Evolutionary conservation across 2,888 invertebrate species (phyloP).

Genomic region (Onchidella celtica): DNA sequence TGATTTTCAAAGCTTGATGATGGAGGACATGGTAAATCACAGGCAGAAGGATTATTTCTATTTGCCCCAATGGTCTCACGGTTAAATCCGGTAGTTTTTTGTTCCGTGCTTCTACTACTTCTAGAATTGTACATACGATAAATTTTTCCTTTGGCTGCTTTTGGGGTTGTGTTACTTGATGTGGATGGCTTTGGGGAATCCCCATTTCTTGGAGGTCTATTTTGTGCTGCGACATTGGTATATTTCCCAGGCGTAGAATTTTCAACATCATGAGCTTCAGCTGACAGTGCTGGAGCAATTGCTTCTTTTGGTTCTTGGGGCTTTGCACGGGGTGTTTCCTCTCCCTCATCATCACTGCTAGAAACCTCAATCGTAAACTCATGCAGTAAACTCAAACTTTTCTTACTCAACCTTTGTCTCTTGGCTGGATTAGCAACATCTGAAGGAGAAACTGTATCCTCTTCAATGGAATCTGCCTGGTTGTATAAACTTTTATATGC

Average conservation of each 20-base stretch:
- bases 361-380: slow-evolving; percentile 19
- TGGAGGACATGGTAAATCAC: too few species aligned
- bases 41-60: too few species aligned
- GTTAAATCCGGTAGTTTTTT: not conserved
- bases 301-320: not conserved
- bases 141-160: slow-evolving; percentile 24
- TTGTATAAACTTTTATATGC: not conserved
- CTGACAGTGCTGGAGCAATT: too few species aligned
- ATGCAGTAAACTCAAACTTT: slow-evolving; percentile 18
- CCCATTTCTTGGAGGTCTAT: not conserved
- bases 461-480: not conserved
- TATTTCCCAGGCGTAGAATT: not conserved
- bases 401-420: not conserved
- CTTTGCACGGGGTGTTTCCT: not conserved
- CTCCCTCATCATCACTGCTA: slow-evolving; percentile 2
- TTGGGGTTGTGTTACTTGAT: slow-evolving; percentile 16
- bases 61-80: too few species aligned
- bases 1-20: too few species aligned
- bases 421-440: not conserved
- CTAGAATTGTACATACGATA: slow-evolving; percentile 27
- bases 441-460: not conserved
- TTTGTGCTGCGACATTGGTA: not conserved
- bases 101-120: slow-evolving; percentile 1
- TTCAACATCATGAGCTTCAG: not conserved
- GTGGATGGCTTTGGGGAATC: too few species aligned